phyloP scores from a whole-genome alignment of 1,140 invertebrate genomes.

The Aplysia californica region DNA sequence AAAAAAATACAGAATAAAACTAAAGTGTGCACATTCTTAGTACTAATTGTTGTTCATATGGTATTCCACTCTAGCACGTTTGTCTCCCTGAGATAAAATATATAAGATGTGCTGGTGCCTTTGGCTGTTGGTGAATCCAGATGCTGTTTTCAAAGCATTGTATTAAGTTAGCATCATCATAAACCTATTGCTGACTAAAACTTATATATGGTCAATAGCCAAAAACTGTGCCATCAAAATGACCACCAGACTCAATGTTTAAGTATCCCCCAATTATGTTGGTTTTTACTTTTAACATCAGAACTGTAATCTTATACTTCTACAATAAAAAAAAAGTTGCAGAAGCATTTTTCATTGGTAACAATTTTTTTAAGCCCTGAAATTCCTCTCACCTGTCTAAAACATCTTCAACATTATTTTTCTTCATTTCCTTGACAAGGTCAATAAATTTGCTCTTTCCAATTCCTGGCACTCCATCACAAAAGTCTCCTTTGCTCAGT shows the following conservation, averaged over 20 bases:
- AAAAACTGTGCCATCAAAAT: background rate
- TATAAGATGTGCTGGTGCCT: too few relatives aligned
- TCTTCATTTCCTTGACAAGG: conserved; percentile 4
- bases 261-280: background rate
- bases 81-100: too few relatives aligned
- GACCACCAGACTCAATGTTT: background rate
- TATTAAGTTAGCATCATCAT: background rate
- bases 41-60: too few relatives aligned
- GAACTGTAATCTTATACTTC: background rate
- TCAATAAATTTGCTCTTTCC: conserved; percentile 5
- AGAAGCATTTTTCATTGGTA: background rate
- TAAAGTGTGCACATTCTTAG: too few relatives aligned
- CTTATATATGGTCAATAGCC: background rate
- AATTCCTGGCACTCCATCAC: conserved; percentile 2
- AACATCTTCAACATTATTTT: conserved; percentile 6
- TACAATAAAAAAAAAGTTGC: background rate
- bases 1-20: too few relatives aligned
- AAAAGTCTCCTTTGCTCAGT: conserved; percentile 2
- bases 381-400: conserved; percentile 12
- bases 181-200: background rate
- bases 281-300: background rate
- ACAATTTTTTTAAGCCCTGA: background rate
- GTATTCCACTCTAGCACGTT: too few relatives aligned
- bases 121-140: too few relatives aligned
- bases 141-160: too few relatives aligned